Percentiles rank a stretch among this genome's conserved stretches.
These are phyloP conservation scores for Tapera naevia DNA, from an alignment of 2,797 vertebrate genomes.

Conservation along the genomic window DNA sequence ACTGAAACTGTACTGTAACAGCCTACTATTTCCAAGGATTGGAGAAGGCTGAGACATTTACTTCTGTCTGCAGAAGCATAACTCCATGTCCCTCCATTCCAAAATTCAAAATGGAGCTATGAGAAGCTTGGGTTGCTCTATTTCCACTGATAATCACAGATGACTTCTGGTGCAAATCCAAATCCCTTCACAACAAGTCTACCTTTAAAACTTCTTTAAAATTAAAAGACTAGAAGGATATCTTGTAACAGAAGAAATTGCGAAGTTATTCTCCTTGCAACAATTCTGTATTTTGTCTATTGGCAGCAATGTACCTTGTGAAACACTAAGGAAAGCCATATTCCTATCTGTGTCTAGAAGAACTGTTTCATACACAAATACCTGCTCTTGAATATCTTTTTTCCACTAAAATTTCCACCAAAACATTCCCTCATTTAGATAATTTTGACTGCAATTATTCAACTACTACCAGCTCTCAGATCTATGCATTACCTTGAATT, in stretches of 20 bases:
- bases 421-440: not conserved
- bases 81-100: not conserved
- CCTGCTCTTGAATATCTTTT: not conserved
- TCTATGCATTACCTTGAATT: not conserved
- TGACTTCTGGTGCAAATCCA: not conserved
- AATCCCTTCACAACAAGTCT: not conserved
- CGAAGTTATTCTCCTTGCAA: not conserved
- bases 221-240: not conserved
- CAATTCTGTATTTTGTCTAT: not conserved
- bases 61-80: not conserved
- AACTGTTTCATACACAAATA: not conserved
- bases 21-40: not conserved
- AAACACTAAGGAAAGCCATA: not conserved
- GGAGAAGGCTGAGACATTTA: not conserved
- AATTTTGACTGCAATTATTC: not conserved
- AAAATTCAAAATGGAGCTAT: not conserved
- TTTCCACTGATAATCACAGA: not conserved
- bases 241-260: not conserved
- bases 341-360: not conserved
- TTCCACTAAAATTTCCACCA: not conserved
- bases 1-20: not conserved
- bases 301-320: not conserved
- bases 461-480: fast-evolving
- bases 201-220: not conserved
- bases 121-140: not conserved